A percentile compares a stretch with the other conserved stretches of the same genome.
These are phyloP conservation scores for Octonoba sinensis DNA, from an alignment of 2,888 invertebrate genomes.

Conservation along the genomic window DNA sequence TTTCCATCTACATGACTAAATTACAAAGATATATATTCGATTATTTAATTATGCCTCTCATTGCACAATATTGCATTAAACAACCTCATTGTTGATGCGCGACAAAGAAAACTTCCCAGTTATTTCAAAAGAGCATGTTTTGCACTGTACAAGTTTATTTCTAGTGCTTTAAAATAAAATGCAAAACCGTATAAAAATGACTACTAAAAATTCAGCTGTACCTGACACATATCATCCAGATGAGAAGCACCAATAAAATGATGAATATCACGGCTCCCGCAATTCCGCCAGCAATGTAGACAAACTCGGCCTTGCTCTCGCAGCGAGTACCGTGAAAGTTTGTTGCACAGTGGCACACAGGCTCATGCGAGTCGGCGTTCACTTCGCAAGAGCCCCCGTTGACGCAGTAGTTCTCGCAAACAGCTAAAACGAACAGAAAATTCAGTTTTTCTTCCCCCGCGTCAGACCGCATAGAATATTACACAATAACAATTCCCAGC, in stretches of 20 bases:
- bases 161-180: too few species aligned
- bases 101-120: too few species aligned
- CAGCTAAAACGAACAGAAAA: constrained; percentile 74
- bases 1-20: too few species aligned
- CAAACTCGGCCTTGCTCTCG: constrained; percentile 92
- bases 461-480: too few species aligned
- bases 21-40: too few species aligned
- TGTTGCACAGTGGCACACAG: constrained; percentile 89
- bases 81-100: too few species aligned
- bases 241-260: constrained; percentile 89
- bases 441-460: neutral
- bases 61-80: too few species aligned
- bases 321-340: constrained; percentile 92
- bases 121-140: too few species aligned
- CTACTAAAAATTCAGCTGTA: too few species aligned
- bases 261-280: constrained; percentile 94
- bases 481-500: too few species aligned
- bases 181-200: neutral
- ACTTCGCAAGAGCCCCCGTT: constrained; percentile 87
- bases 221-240: constrained; percentile 95
- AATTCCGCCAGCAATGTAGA: constrained; percentile 93
- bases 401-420: constrained; percentile 87
- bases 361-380: constrained; percentile 83
- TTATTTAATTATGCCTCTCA: too few species aligned
- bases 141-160: too few species aligned